Evolutionary conservation across 2,888 invertebrate genomes (phyloP).

Genomic region (Leucoptera coffeella): DNA sequence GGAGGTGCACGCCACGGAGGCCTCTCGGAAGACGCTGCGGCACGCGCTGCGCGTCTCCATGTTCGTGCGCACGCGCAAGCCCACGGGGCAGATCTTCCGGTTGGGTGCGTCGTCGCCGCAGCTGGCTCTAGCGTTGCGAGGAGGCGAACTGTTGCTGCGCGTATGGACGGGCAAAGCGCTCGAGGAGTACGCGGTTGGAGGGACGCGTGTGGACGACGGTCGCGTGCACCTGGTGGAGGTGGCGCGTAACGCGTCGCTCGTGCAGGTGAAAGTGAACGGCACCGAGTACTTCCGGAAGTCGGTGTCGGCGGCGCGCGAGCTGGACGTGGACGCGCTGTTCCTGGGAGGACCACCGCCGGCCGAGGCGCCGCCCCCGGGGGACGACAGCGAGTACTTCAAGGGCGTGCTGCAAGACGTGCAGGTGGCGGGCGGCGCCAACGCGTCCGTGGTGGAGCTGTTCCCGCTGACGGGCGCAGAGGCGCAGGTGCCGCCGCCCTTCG

Average conservation of each 20-base stretch:
- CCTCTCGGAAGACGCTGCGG: constrained; percentile 65
- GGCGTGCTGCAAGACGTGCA: constrained; percentile 94
- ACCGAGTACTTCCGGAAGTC: constrained; percentile 86
- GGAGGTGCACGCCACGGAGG: constrained; percentile 62
- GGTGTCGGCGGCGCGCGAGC: constrained; percentile 72
- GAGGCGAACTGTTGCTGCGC: constrained; percentile 72
- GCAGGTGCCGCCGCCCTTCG: constrained; percentile 63
- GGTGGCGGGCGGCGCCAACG: constrained; percentile 72
- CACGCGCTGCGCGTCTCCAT: constrained; percentile 86
- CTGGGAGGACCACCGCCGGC: constrained; percentile 61
- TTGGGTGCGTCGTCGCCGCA: constrained; percentile 73
- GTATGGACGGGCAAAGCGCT: constrained; percentile 78
- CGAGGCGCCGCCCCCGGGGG: constrained; percentile 7
- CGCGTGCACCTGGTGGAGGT: constrained; percentile 80
- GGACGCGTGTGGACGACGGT: constrained; percentile 77
- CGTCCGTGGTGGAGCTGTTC: constrained; percentile 80
- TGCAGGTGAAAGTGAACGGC: constrained; percentile 82
- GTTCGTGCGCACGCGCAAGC: constrained; percentile 84
- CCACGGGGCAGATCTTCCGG: constrained; percentile 82
- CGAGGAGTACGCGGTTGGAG: constrained; percentile 80
- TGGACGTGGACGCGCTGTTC: constrained; percentile 76
- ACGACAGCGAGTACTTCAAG: constrained; percentile 61
- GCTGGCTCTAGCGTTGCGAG: constrained; percentile 71
- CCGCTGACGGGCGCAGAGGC: constrained; percentile 55
- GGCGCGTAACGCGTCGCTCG: constrained; percentile 74